phyloP scores from a whole-genome alignment of 2,113 vertebrate genomes.

The Chloroceryle aenea region DNA sequence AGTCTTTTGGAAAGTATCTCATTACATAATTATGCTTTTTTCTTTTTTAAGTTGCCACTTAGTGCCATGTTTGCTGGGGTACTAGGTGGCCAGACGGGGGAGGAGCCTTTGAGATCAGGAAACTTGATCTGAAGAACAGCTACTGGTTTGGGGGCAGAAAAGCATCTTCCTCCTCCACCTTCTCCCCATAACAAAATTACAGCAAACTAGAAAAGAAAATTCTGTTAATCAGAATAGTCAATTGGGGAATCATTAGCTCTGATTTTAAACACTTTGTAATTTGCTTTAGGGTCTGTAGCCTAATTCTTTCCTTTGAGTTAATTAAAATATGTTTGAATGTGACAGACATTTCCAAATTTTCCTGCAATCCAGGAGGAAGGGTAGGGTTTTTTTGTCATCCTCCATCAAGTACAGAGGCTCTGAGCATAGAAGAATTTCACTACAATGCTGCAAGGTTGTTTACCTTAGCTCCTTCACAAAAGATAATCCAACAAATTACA shows the following conservation, averaged over 20 bases:
- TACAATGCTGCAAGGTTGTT: slow-evolving; percentile 83
- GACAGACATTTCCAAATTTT: slow-evolving; percentile 74
- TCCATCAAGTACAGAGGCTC: slow-evolving; percentile 59
- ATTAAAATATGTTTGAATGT: slow-evolving; percentile 76
- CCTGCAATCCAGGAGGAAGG: slow-evolving; percentile 61
- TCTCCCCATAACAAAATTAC: slow-evolving; percentile 47
- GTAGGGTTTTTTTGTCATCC: slow-evolving; percentile 5
- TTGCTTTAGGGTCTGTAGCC: slow-evolving; percentile 75
- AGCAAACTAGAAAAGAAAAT: slow-evolving; percentile 57
- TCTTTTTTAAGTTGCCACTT: background rate
- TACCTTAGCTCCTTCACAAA: slow-evolving; percentile 90
- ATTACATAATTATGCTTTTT: background rate
- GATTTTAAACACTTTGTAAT: slow-evolving; percentile 71
- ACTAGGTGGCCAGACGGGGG: background rate
- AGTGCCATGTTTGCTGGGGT: background rate
- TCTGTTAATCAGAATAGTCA: slow-evolving; percentile 71
- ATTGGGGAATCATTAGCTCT: slow-evolving; percentile 66
- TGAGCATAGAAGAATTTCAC: slow-evolving; percentile 69
- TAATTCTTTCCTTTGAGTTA: slow-evolving; percentile 78
- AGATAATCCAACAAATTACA: slow-evolving; percentile 98
- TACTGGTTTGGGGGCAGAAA: slow-evolving; percentile 27
- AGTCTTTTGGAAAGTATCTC: background rate
- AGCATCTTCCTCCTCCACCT: slow-evolving; percentile 5
- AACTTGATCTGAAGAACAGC: background rate
- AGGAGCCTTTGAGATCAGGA: background rate